Evolutionary conservation across 2,113 vertebrate species (phyloP).

Genomic region (Ptyas mucosa): DNA sequence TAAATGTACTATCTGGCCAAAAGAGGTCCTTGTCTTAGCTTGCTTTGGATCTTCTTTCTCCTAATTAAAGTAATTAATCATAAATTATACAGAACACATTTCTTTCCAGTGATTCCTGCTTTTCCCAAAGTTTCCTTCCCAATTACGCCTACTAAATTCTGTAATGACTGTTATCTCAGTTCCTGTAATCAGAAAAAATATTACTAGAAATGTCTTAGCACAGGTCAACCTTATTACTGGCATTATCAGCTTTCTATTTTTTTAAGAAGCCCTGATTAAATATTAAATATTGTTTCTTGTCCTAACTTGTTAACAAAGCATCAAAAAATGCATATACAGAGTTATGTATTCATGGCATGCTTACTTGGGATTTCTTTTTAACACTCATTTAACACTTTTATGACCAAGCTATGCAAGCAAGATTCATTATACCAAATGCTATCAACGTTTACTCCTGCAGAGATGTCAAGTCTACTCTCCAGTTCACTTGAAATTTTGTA

Average conservation of each 20-base stretch:
- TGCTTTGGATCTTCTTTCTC: neutral
- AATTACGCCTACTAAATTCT: neutral
- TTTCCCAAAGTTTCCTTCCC: neutral
- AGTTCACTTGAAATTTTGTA: neutral
- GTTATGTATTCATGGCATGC: neutral
- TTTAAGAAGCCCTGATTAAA: neutral
- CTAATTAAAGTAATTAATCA: neutral
- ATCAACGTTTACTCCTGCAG: neutral
- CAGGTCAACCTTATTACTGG: neutral
- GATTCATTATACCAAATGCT: neutral
- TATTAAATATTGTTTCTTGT: neutral
- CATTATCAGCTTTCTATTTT: neutral
- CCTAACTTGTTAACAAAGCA: neutral
- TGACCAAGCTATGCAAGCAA: neutral
- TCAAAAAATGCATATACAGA: neutral
- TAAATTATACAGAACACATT: neutral
- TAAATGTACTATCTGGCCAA: neutral
- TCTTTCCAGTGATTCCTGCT: neutral
- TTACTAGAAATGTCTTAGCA: neutral
- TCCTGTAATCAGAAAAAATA: neutral
- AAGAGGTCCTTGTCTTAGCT: neutral
- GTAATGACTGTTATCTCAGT: conserved; percentile 2
- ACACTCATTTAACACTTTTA: neutral
- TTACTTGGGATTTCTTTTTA: neutral
- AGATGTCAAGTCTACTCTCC: neutral